These are phyloP conservation scores for Tricholauxania praeusta DNA, from an alignment of 2,888 invertebrate species.

Conservation along the genomic window DNA sequence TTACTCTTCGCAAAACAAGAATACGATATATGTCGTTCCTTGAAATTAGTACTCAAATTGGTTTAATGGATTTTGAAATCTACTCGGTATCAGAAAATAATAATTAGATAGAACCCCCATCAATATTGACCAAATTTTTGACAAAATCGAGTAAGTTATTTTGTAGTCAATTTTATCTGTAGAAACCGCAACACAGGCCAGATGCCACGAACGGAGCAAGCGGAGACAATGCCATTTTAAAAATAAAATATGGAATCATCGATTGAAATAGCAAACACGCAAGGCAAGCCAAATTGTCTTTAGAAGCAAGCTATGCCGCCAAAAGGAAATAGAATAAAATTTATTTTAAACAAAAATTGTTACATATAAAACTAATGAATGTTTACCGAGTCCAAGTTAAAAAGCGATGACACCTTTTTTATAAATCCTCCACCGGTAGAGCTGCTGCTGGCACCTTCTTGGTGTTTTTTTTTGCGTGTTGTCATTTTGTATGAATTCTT, in stretches of 20 bases:
- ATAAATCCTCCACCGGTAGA: slow-evolving; percentile 75
- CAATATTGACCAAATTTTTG: not conserved
- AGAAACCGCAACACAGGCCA: slow-evolving; percentile 30
- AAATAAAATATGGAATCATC: slow-evolving; percentile 63
- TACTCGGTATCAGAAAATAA: too few species aligned
- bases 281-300: not conserved
- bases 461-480: slow-evolving; percentile 76
- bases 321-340: slow-evolving; percentile 1
- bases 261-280: slow-evolving; percentile 20
- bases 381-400: slow-evolving; percentile 85
- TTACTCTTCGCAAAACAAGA: too few species aligned
- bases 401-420: slow-evolving; percentile 88
- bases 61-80: too few species aligned
- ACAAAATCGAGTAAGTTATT: not conserved
- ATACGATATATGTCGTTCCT: too few species aligned
- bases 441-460: slow-evolving; percentile 66
- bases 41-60: too few species aligned
- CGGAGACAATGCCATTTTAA: slow-evolving; percentile 50
- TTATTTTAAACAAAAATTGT: not conserved
- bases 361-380: not conserved
- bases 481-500: slow-evolving; percentile 69
- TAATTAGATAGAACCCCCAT: too few species aligned
- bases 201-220: slow-evolving; percentile 28
- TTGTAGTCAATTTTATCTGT: not conserved
- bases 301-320: not conserved